Evolutionary conservation across 2,888 invertebrate species (phyloP), one percentile per base, ranked within the genome.

Genomic region (Thelaira solivaga): DNA sequence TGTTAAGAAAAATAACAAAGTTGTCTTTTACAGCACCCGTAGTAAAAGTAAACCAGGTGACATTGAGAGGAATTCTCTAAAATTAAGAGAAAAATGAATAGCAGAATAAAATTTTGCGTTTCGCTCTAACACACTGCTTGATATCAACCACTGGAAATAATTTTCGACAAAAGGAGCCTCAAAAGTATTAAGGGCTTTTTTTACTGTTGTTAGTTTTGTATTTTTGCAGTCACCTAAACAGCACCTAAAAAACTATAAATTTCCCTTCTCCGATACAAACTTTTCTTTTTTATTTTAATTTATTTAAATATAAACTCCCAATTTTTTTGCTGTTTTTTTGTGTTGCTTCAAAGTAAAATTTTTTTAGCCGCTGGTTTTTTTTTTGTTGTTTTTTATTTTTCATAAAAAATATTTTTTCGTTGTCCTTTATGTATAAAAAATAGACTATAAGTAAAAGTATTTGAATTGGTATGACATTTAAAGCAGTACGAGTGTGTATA

Each of bases 201-300:
- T 34, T 18, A n/a, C n/a, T 53, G 45, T 55, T 34, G 57, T 36
- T 59, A 59, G 43, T 76, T 62, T 75, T 31, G 11, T 49, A 53
- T 74, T 51, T 36, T 69, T 53, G 20, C 22, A 20, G n/a, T n/a
- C n/a, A n/a, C n/a, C n/a, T n/a, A n/a, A n/a, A n/a, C n/a, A n/a
- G n/a, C n/a, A n/a, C n/a, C n/a, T n/a, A n/a, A n/a, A n/a, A n/a
- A n/a, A n/a, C n/a, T n/a, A n/a, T n/a, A n/a, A n/a, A n/a, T n/a
- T n/a, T n/a, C n/a, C n/a, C n/a, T n/a, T n/a, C n/a, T n/a, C n/a
- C n/a, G n/a, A n/a, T n/a, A n/a, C n/a, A n/a, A n/a, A n/a, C n/a
- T n/a, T n/a, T n/a, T n/a, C 18, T 53, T 53, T 7, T 34, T n/a
- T 13, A 55, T 41, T 73, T 26, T 11, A 45, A 22, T 59, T 34